A percentile compares a stretch with the other conserved stretches of the same genome.
Conservation (phyloP, 2,888 invertebrate species). For the Blastobasis adustella region DNA sequence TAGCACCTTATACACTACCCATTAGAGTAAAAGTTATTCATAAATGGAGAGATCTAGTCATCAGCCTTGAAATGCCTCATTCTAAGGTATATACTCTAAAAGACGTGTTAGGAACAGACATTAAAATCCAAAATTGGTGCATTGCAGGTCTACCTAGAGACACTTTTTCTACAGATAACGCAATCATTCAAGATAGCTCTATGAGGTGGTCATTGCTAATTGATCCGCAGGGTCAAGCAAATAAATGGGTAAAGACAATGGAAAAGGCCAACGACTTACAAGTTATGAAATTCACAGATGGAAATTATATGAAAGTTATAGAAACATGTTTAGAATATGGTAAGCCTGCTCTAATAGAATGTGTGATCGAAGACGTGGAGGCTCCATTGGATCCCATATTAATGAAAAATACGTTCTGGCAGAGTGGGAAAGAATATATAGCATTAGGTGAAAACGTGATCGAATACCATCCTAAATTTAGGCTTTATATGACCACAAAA, state of each 20-base stretch:
- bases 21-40: conserved; percentile 75
- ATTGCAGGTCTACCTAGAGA: conserved; percentile 87
- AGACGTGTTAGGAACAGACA: conserved; percentile 86
- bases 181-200: conserved; percentile 86
- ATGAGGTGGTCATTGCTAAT: conserved; percentile 86
- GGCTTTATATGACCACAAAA: conserved; percentile 88
- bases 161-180: conserved; percentile 89
- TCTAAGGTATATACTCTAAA: conserved; percentile 83
- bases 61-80: conserved; percentile 83
- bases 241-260: conserved; percentile 89
- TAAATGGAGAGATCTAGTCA: conserved; percentile 84
- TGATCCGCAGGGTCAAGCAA: conserved; percentile 90
- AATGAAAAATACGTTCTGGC: conserved; percentile 82
- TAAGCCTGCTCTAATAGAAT: conserved; percentile 85
- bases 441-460: conserved; percentile 86
- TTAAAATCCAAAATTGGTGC: conserved; percentile 91
- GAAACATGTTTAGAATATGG: conserved; percentile 85
- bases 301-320: conserved; percentile 83
- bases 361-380: conserved; percentile 85
- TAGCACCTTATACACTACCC: conserved; percentile 87
- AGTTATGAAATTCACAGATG: conserved; percentile 83
- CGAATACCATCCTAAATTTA: conserved; percentile 83
- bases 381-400: conserved; percentile 86
- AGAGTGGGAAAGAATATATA: conserved; percentile 84
- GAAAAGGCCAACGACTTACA: conserved; percentile 82